Base-by-base conservation (phyloP, 2,113 vertebrate genomes). In the Noturus placidus region DNA sequence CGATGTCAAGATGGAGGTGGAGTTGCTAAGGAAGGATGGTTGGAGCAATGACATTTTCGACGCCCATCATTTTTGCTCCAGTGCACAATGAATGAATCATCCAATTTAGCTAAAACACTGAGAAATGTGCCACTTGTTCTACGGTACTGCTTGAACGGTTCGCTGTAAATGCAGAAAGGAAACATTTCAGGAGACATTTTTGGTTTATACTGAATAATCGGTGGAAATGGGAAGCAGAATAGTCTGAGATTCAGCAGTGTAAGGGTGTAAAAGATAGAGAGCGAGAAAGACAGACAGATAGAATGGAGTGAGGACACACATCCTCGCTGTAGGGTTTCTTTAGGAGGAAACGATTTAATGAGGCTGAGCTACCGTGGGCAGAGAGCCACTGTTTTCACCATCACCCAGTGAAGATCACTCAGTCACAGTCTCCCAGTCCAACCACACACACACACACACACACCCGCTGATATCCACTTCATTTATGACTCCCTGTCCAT, bases 301-400 rank as follows among this genome's bases (percentile, higher is more conserved):
- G 59, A 81, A 50, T 52, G 22, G 17, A 61, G 65, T 22, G 30
- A 35, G 65, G 42, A 89, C 25, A 54, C 57, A 67, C 76, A 22
- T 35, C 8, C 50, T 17, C 19, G 20, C 81, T 82, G 38, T 87
- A 83, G 82, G 82, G 85, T 87, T 69, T 80, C 74, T 87, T 69
- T 84, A 82, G 65, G 85, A n/a, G n/a, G 82, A 81, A 74, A 35
- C 25, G 61, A 88, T 83, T 89, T 91, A 89, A 89, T 82, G 85
- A 89, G 88, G 87, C 85, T 79, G 87, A 89, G 87, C 76, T 85
- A 77, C 85, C 80, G 78, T 63, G 63, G 87, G 89, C 79, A 83
- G 69, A 86, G 17, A 33, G 67, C 63, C 33, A 38, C 76, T 19
- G 79, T 81, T 81, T 81, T 81, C 72, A 61, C 46, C 52, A 52